Conservation (phyloP, 2,888 invertebrate species). For the Erebia epiphron region DNA sequence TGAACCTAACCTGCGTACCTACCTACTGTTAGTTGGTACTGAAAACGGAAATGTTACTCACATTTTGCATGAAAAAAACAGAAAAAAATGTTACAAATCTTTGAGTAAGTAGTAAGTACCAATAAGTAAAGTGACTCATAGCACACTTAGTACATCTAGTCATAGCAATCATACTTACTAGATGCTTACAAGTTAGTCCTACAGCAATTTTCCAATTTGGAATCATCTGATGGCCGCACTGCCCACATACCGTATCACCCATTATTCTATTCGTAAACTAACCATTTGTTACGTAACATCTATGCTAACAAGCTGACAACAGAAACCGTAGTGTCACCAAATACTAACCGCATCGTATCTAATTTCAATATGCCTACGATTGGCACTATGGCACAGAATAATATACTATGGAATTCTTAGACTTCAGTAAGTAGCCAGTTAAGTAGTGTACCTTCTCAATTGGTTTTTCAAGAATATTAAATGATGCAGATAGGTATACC, state of each 20-base stretch:
- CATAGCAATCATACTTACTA: background rate
- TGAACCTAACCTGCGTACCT: too few relatives aligned
- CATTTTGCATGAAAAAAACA: background rate
- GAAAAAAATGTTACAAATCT: background rate
- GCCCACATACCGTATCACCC: constrained; percentile 15
- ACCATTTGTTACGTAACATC: constrained; percentile 19
- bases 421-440: too few relatives aligned
- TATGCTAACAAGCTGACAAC: constrained; percentile 26
- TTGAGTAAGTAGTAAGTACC: background rate
- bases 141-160: background rate
- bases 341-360: constrained; percentile 30
- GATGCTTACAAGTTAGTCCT: background rate
- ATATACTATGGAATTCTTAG: too few relatives aligned
- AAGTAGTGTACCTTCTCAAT: background rate
- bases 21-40: too few relatives aligned
- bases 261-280: constrained; percentile 20
- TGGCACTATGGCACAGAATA: too few relatives aligned
- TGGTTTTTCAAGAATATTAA: background rate
- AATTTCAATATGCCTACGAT: constrained; percentile 17
- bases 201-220: constrained; percentile 14
- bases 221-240: background rate
- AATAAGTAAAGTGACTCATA: background rate
- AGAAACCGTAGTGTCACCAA: constrained; percentile 26
- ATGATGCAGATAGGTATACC: too few relatives aligned
- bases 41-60: background rate